These are phyloP conservation scores for Oreocharis arfaki DNA, from an alignment of 2,113 vertebrate genomes.

Conservation along the genomic window DNA sequence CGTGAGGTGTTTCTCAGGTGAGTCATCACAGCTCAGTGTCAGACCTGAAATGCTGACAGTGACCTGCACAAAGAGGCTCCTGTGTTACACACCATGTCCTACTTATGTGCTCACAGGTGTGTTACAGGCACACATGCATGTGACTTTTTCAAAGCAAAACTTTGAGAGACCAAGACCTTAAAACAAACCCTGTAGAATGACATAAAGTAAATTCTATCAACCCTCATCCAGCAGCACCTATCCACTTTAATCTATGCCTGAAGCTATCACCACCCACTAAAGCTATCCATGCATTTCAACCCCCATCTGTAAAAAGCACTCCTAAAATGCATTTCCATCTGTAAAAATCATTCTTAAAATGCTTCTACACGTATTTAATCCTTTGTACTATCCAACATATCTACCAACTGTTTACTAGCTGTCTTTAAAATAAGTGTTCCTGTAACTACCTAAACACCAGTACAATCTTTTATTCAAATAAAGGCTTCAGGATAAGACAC, in stretches of 20 bases:
- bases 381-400: not conserved
- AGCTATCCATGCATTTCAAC: not conserved
- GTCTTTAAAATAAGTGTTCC: not conserved
- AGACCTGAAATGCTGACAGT: not conserved
- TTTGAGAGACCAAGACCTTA: not conserved
- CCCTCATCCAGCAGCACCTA: not conserved
- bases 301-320: not conserved
- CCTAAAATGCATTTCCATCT: not conserved
- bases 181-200: not conserved
- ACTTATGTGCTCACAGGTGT: fast-evolving
- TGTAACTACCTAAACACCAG: not conserved
- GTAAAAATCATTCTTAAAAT: not conserved
- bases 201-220: not conserved
- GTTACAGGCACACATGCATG: not conserved
- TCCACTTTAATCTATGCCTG: not conserved
- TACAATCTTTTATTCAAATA: not conserved
- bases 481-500: not conserved
- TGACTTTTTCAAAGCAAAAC: not conserved
- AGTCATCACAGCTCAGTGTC: not conserved
- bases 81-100: not conserved
- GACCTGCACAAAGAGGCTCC: not conserved
- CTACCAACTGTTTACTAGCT: not conserved
- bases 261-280: not conserved
- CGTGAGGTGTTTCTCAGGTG: not conserved
- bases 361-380: not conserved